These are phyloP conservation scores for Ascaphus truei DNA, from an alignment of 2,113 vertebrate species.

Conservation along the genomic window DNA sequence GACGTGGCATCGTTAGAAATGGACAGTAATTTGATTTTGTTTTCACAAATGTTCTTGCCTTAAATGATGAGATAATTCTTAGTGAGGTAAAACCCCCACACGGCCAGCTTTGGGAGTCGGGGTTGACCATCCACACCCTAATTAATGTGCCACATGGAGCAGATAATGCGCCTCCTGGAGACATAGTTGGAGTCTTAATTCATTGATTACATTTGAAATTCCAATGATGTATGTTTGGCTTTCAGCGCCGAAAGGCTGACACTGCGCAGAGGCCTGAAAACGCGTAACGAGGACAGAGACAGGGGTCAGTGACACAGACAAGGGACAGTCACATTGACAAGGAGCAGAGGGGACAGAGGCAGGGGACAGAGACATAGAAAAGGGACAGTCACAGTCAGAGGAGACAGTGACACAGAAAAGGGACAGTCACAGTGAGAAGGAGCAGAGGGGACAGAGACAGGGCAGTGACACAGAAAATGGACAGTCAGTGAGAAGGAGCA, in stretches of 20 bases:
- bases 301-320: not conserved
- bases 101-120: not conserved
- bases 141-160: conserved; percentile 13
- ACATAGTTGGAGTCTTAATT: not conserved
- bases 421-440: too few relatives aligned
- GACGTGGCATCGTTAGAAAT: conserved; percentile 5
- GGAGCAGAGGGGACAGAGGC: too few relatives aligned
- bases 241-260: not conserved
- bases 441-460: too few relatives aligned
- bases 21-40: conserved; percentile 20
- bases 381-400: too few relatives aligned
- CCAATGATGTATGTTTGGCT: conserved; percentile 17
- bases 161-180: not conserved
- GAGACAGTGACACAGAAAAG: not conserved
- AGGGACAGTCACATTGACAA: too few relatives aligned
- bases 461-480: too few relatives aligned
- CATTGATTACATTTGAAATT: conserved; percentile 21
- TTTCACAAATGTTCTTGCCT: conserved; percentile 9
- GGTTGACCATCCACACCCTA: conserved; percentile 13
- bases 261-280: not conserved
- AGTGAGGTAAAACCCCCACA: conserved; percentile 17
- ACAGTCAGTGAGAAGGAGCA: too few relatives aligned
- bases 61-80: not conserved
- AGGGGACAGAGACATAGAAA: too few relatives aligned
- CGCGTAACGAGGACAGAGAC: too few relatives aligned